Conservation (phyloP, 2,113 vertebrate genomes). For the Lamprologus sp. region DNA sequence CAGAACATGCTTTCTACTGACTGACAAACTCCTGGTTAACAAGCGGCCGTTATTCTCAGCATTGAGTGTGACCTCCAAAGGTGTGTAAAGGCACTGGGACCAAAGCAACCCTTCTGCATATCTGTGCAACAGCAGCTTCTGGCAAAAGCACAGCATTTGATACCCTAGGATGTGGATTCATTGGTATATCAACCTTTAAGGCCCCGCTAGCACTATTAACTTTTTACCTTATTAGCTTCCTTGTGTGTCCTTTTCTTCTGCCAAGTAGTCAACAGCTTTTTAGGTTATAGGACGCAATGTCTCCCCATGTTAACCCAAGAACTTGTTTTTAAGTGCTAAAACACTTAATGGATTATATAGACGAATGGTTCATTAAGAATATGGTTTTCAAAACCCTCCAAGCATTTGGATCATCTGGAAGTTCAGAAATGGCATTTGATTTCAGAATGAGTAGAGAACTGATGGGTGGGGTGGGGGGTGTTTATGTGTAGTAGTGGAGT, state of each 20-base stretch:
- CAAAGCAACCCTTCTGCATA: neutral
- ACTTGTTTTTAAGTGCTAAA: neutral
- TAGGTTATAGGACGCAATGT: neutral
- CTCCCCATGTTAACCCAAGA: neutral
- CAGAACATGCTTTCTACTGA: rapidly evolving
- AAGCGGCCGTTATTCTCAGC: neutral
- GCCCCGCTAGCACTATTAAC: rapidly evolving
- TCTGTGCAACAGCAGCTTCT: neutral
- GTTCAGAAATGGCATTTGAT: neutral
- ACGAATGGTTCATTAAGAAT: rapidly evolving
- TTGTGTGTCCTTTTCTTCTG: neutral
- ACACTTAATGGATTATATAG: neutral
- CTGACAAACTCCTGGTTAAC: rapidly evolving
- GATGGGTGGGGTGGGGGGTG: neutral
- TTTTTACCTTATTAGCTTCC: neutral
- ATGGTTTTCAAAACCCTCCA: neutral
- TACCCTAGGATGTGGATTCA: neutral
- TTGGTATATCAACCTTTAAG: neutral
- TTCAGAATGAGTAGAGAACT: neutral
- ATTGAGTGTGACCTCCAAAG: neutral
- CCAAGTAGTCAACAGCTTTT: neutral
- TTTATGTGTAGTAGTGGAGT: neutral
- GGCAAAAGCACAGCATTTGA: neutral
- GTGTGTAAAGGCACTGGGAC: neutral
- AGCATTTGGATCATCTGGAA: neutral